A percentile compares a stretch with the other conserved stretches of the same genome.
Evolutionary conservation across 1,140 invertebrate genomes (phyloP).

Genomic region (Nymphalis io): DNA sequence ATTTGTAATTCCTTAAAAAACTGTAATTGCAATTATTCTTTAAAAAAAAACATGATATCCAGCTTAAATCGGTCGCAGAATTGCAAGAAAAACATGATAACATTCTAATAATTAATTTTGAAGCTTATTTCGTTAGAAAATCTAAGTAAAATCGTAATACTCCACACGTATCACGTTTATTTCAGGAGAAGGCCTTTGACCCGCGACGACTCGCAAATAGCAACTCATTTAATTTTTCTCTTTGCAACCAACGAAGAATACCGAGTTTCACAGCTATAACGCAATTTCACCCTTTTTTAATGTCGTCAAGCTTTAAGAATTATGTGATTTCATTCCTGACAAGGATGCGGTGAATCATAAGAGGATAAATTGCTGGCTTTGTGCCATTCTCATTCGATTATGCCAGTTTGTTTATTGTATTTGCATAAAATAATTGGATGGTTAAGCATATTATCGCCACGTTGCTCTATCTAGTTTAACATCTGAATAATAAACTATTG

Average conservation of each 20-base stretch:
- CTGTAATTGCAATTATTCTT: too few relatives aligned
- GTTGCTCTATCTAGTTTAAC: slow-evolving; percentile 11
- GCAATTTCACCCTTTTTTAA: slow-evolving; percentile 17
- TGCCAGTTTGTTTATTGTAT: slow-evolving; percentile 35
- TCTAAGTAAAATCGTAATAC: not conserved
- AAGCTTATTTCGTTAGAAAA: too few relatives aligned
- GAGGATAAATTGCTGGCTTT: slow-evolving; percentile 41
- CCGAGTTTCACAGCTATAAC: slow-evolving; percentile 12
- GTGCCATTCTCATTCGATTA: slow-evolving; percentile 46
- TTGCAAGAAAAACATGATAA: too few relatives aligned
- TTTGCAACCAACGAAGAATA: slow-evolving; percentile 16
- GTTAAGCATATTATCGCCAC: slow-evolving; percentile 22
- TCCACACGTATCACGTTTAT: not conserved
- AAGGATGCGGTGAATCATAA: slow-evolving; percentile 39
- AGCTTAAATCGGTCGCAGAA: too few relatives aligned
- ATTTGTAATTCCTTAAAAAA: too few relatives aligned
- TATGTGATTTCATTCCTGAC: slow-evolving; percentile 30
- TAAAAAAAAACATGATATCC: not conserved
- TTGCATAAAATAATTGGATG: slow-evolving; percentile 47
- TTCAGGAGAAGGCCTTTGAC: slow-evolving; percentile 24
- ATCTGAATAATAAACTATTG: slow-evolving; percentile 23
- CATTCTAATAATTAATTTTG: too few relatives aligned
- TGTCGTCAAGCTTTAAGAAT: slow-evolving; percentile 27
- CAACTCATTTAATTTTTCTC: slow-evolving; percentile 2
- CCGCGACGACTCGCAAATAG: slow-evolving; percentile 21